phyloP scores from a whole-genome alignment of 2,797 vertebrate species.

The Galagoides demidoff region DNA sequence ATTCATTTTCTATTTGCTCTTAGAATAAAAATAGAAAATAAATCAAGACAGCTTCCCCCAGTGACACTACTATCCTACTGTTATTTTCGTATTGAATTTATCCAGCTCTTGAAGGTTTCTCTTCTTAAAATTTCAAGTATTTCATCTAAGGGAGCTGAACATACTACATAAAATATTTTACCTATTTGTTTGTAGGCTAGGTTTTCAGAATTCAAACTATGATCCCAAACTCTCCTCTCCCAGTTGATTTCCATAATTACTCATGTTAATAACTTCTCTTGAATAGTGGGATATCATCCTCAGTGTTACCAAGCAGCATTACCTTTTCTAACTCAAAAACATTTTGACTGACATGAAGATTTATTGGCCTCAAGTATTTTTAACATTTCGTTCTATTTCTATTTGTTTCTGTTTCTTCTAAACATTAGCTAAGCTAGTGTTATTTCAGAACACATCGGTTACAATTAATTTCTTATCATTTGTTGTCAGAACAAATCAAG shows the following conservation, averaged over 20 bases:
- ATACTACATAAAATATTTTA: neutral
- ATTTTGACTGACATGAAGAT: constrained; percentile 29
- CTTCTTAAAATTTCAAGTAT: constrained; percentile 36
- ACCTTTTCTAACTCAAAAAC: neutral
- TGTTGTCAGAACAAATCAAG: neutral
- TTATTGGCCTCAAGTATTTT: constrained; percentile 48
- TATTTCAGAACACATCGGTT: constrained; percentile 11
- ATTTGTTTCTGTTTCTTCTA: constrained; percentile 8
- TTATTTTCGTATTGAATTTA: constrained; percentile 46
- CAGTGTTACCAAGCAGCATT: constrained; percentile 49
- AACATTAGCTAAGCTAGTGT: neutral
- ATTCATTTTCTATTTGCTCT: constrained; percentile 32
- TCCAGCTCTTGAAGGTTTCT: neutral
- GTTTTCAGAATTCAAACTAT: constrained; percentile 39
- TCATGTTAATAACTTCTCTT: constrained; percentile 44
- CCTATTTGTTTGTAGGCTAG: constrained; percentile 13
- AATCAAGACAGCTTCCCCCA: constrained; percentile 9
- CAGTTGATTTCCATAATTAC: constrained; percentile 44
- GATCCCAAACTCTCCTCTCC: constrained; percentile 23
- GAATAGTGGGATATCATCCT: constrained; percentile 1
- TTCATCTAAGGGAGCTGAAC: constrained; percentile 52
- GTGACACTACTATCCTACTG: constrained; percentile 34
- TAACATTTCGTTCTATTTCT: constrained; percentile 34
- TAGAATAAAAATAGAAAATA: constrained; percentile 62
- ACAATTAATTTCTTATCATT: neutral